Base-by-base conservation (phyloP, 92 coral and sea anemone species). In the Pocillopora meandrina region DNA sequence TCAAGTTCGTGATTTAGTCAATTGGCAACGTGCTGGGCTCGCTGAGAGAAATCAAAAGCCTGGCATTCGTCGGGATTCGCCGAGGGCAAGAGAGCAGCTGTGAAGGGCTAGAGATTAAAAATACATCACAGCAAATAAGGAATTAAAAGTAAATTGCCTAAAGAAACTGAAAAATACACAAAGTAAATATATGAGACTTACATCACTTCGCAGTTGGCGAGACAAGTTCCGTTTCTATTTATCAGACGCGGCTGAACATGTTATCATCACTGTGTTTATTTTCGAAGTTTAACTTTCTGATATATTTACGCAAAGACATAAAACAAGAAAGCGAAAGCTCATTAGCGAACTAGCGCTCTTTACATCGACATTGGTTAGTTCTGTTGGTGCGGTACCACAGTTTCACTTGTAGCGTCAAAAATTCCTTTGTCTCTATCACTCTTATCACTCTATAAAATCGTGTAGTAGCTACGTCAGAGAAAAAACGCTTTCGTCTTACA, bases 11-110 rank as follows among this genome's bases (percentile, higher is more conserved):
- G 82, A 56, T 58, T 80, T 80, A 23, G 84, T 66, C 84, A 75
- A 79, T 85, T 89, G 82, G 81, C 55, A 79, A 85, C 80, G 89
- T 74, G 89, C 84, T 72, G 74, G 10, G 87, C 71, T 12, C 47
- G 42, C 52, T 34, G 66, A 74, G 74, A 74, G 23, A 35, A 72
- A 23, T 77, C 47, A 89, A 79, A 80, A 59, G 68, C 80, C 47
- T 65, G 75, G 65, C 84, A 36, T 35, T 58, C 80, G 72, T 42
- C 52, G 8, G 52, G 63, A 42, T 61, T 62, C 86, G 56, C 61
- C 72, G 64, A 74, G 79, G 86, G 86, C 86, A 83, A 72, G 74
- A 6, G 12, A 72, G 74, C 86, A 83, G 86, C 86, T 83, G 86
- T 20, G 52, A 64, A 11, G 21, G 71, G 15, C 61, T 52, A 33